Evolutionary conservation across 2,888 invertebrate genomes (phyloP).

Genomic region (Sclerodermus sp.): DNA sequence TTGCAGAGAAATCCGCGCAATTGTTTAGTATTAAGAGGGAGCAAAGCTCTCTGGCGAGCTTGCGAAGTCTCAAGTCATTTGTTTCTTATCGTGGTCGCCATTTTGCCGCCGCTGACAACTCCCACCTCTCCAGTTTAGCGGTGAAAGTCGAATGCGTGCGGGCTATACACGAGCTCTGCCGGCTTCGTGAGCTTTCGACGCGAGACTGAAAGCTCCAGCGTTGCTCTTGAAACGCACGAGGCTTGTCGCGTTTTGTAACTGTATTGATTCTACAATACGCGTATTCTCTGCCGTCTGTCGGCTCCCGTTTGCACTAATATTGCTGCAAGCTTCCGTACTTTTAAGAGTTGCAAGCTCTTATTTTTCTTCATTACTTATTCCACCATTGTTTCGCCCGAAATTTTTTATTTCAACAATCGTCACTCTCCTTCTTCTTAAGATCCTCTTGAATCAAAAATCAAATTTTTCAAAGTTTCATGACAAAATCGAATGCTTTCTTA

Average conservation of each 20-base stretch:
- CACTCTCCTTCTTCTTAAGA: too few relatives aligned
- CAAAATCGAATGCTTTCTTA: too few relatives aligned
- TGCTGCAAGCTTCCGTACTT: constrained; percentile 21
- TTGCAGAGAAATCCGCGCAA: neutral
- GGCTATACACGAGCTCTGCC: constrained; percentile 6
- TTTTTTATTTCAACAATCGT: too few relatives aligned
- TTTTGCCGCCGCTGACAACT: constrained; percentile 34
- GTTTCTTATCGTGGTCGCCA: constrained; percentile 38
- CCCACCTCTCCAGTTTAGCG: constrained; percentile 10
- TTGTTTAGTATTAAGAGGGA: neutral
- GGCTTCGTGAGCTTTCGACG: constrained; percentile 36
- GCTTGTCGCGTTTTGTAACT: constrained; percentile 2
- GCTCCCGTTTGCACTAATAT: constrained; percentile 20
- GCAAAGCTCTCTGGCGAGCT: neutral
- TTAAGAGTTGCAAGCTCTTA: too few relatives aligned
- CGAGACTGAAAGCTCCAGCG: constrained; percentile 44
- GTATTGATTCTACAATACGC: constrained; percentile 16
- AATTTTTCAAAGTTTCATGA: too few relatives aligned
- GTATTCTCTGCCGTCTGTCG: constrained; percentile 24
- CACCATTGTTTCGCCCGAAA: too few relatives aligned
- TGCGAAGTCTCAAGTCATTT: constrained; percentile 26
- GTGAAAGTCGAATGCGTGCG: constrained; percentile 16
- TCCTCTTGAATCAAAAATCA: too few relatives aligned
- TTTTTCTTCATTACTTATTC: too few relatives aligned
- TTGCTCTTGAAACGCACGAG: constrained; percentile 8